Conservation (phyloP, 2,113 vertebrate species). For the Lontra canadensis region DNA sequence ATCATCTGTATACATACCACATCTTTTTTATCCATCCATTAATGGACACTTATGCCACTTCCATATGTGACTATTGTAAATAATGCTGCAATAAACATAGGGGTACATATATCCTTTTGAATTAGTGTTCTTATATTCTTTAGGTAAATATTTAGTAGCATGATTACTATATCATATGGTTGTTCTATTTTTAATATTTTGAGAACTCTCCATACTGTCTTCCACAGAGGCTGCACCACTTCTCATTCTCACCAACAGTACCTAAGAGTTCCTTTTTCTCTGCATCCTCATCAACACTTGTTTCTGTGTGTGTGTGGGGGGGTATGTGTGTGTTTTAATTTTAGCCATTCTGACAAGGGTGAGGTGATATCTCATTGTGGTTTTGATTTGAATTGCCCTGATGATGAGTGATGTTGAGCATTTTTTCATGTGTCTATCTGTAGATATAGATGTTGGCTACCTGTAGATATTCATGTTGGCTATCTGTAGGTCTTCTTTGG, state of each 20-base stretch:
- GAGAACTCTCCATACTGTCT: not conserved
- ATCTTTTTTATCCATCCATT: not conserved
- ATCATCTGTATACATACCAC: not conserved
- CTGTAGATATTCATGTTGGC: not conserved
- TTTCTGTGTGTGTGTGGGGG: not conserved
- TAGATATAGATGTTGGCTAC: too few species aligned
- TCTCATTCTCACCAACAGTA: not conserved
- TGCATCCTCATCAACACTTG: not conserved
- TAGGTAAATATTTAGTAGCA: not conserved
- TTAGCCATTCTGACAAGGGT: not conserved
- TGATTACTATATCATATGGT: not conserved
- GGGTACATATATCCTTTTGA: not conserved
- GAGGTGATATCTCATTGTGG: not conserved
- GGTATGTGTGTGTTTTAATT: not conserved
- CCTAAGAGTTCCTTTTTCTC: not conserved
- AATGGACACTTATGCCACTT: not conserved
- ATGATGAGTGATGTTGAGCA: not conserved
- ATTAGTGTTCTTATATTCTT: not conserved
- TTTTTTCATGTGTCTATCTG: not conserved
- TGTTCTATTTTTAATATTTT: not conserved
- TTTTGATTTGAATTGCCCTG: not conserved
- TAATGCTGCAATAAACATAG: not conserved
- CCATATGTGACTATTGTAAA: not conserved
- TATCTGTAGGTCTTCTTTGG: not conserved
- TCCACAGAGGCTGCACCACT: not conserved